These are phyloP conservation scores for Chelon auratus DNA, from an alignment of 2,797 vertebrate species.

Conservation along the genomic window DNA sequence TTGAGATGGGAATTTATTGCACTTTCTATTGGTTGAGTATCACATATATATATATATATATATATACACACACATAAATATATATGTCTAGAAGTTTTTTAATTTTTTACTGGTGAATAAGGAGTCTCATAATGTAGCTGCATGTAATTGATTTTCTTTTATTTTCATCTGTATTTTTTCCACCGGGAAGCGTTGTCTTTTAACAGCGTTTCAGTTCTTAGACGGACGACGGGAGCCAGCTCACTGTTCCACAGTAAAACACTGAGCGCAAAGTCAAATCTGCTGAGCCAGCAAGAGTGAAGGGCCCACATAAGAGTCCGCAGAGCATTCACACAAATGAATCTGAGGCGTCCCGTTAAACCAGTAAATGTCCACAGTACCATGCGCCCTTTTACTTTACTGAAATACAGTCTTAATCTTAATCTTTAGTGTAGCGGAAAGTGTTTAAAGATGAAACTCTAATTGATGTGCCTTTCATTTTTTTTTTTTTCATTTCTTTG, in stretches of 20 bases:
- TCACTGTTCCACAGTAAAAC: slow-evolving; percentile 46
- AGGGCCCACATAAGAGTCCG: slow-evolving; percentile 56
- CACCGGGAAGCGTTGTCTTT: background rate
- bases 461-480: background rate
- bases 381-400: background rate
- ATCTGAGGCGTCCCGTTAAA: slow-evolving; percentile 30
- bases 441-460: background rate
- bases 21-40: background rate
- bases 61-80: no score
- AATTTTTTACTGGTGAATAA: background rate
- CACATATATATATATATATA: background rate
- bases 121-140: background rate
- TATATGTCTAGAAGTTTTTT: no score
- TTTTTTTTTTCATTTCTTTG: background rate
- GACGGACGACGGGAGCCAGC: slow-evolving; percentile 12
- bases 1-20: slow-evolving; percentile 27
- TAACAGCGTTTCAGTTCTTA: background rate
- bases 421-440: background rate
- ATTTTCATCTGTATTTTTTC: background rate
- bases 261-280: slow-evolving; percentile 60
- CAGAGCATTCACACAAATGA: slow-evolving; percentile 48
- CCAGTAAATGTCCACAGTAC: background rate
- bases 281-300: slow-evolving; percentile 77
- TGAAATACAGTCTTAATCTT: background rate
- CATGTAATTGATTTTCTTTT: background rate